Conservation (phyloP, 1,140 invertebrate species). For the Cyclina sinensis region DNA sequence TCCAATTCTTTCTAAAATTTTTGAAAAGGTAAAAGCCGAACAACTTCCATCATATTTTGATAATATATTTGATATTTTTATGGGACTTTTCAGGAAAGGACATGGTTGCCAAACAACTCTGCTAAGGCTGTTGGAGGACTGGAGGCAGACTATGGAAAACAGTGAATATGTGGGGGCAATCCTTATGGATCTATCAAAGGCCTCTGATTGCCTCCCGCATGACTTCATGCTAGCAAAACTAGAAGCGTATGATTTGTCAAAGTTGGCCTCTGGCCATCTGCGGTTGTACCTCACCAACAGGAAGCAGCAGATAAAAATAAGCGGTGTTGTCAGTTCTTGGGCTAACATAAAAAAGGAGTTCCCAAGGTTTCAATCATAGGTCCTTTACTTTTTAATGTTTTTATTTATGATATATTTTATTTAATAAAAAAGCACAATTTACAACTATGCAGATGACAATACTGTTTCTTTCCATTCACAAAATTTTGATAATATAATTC, state of each 20-base stretch:
- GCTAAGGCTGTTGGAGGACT: constrained; percentile 12
- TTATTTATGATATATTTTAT: constrained; percentile 51
- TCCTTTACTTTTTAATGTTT: constrained; percentile 40
- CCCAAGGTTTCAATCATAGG: too few relatives aligned
- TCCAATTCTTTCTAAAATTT: constrained; percentile 34
- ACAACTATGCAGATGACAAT: constrained; percentile 53
- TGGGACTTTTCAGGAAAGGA: constrained; percentile 5
- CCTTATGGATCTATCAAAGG: constrained; percentile 33
- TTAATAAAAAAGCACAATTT: constrained; percentile 27
- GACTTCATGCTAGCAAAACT: constrained; percentile 13
- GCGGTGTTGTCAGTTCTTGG: constrained; percentile 9
- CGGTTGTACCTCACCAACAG: too few relatives aligned
- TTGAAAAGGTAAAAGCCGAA: constrained; percentile 46
- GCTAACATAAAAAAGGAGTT: constrained; percentile 19
- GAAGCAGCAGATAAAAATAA: constrained; percentile 11
- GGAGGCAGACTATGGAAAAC: constrained; percentile 1
- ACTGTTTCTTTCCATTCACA: too few relatives aligned
- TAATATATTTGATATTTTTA: constrained; percentile 41
- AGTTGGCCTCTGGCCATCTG: not conserved
- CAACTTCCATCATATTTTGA: constrained; percentile 48
- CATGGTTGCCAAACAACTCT: constrained; percentile 40
- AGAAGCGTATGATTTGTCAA: not conserved
- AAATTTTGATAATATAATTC: constrained; percentile 18
- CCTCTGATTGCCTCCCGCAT: constrained; percentile 33
- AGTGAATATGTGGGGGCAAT: constrained; percentile 15